Evolutionary conservation across 2,888 invertebrate genomes (phyloP), one percentile per base, ranked within the genome.

Genomic region (Eilema caniola): DNA sequence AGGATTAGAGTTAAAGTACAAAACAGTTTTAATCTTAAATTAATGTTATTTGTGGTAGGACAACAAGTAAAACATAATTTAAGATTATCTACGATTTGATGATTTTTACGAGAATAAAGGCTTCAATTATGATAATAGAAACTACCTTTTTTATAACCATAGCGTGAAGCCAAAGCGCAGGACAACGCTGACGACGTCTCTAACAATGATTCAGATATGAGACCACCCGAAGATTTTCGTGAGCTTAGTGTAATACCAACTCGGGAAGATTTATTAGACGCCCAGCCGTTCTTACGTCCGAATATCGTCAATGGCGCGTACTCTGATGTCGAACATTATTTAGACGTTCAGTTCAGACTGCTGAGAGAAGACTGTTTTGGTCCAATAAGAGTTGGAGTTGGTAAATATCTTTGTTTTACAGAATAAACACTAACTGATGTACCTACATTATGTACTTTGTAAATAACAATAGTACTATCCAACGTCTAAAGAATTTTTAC

Each of bases 291-390:
- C 75, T 20, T 93, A 57, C 88, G 94, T 1, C 93, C 96, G 4
- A 97, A 97, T 85, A 95, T 96, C 56, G 87, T 96, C 0, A 83
- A 94, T 61, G 97, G 97, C 12, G 90, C 93, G 0, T 98, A 97
- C 86, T 85, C 91, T 8, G 94, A 96, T 80, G 93, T 96, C 1
- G 95, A 97, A 25, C 97, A 98, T 83, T 98, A 98, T 86, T 92
- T 98, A 41, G 97, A 97, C 82, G 96, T 97, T 1, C 98, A 98
- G 82, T 98, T 97, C 85, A 93, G 97, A 14, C 92, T 98, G 31
- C 89, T 98, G 66, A 95, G 98, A 20, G 98, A 98, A 90, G 98
- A 98, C 90, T 98, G 98, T 87, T 95, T 97, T 62, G 94, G 95
- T 11, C 98, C 98, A 0, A 88, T 98, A 37, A 94, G 97, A 23